phyloP scores from a whole-genome alignment of 2,888 invertebrate species.

The Drosophila neoperkinsi region DNA sequence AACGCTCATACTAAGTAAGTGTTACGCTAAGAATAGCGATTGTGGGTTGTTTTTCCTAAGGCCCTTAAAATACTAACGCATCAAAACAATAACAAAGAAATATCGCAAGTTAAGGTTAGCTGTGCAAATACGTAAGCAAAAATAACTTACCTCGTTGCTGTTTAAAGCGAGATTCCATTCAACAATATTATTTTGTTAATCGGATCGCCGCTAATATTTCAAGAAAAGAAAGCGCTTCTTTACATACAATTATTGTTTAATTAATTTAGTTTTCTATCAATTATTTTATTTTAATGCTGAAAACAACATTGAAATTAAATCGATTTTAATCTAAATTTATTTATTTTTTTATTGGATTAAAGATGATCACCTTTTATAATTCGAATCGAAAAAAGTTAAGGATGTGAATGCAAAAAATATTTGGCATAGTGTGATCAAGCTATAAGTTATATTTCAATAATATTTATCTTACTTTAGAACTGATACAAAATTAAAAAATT shows the following conservation, averaged over 20 bases:
- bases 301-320: not conserved
- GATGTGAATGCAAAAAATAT: not conserved
- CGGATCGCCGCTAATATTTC: too few species aligned
- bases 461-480: not conserved
- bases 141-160: too few species aligned
- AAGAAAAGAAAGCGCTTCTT: too few species aligned
- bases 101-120: not conserved
- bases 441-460: not conserved
- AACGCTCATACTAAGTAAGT: not conserved
- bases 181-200: not conserved
- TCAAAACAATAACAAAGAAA: not conserved
- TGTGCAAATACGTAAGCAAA: not conserved
- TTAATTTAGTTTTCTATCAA: not conserved
- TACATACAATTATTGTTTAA: not conserved
- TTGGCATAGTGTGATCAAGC: not conserved
- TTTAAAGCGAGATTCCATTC: not conserved
- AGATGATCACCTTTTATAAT: not conserved
- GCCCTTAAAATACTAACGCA: not conserved
- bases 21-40: not conserved
- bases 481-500: not conserved
- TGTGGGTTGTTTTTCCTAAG: not conserved
- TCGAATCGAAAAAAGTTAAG: not conserved
- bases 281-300: not conserved
- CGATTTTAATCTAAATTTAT: not conserved
- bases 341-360: not conserved